Percentiles rank a stretch among this genome's conserved stretches.
These are phyloP conservation scores for Hippoglossus hippoglossus DNA, from an alignment of 2,797 vertebrate genomes.

Conservation along the genomic window DNA sequence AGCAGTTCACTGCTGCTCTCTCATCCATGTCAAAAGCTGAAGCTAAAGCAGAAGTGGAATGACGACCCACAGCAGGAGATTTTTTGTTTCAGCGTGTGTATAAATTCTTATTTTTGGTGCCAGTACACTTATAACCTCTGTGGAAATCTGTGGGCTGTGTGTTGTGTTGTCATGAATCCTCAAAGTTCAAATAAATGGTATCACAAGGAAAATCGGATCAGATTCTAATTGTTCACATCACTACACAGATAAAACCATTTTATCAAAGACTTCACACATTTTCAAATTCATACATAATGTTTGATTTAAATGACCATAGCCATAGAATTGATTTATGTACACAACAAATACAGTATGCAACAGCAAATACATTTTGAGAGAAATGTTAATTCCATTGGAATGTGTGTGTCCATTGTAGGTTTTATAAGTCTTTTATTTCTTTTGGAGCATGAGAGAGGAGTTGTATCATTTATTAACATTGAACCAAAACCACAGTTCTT, in stretches of 20 bases:
- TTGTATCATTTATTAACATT: too few species aligned
- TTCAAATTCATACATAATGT: neutral
- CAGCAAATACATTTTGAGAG: neutral
- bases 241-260: neutral
- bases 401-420: too few species aligned
- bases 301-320: neutral
- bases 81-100: neutral
- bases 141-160: neutral
- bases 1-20: constrained; percentile 73
- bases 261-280: neutral
- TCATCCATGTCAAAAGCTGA: constrained; percentile 43
- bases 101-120: neutral
- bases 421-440: too few species aligned
- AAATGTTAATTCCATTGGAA: too few species aligned
- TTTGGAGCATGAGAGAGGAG: too few species aligned
- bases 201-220: neutral
- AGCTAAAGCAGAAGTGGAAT: neutral
- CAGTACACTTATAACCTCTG: neutral
- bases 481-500: too few species aligned
- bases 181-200: constrained; percentile 26
- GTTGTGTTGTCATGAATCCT: neutral
- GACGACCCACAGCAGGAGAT: neutral
- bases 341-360: neutral
- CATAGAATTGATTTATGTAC: neutral
- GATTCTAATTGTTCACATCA: neutral